Conservation (phyloP, 2,888 invertebrate genomes). For the Chymomyza procnemis region DNA sequence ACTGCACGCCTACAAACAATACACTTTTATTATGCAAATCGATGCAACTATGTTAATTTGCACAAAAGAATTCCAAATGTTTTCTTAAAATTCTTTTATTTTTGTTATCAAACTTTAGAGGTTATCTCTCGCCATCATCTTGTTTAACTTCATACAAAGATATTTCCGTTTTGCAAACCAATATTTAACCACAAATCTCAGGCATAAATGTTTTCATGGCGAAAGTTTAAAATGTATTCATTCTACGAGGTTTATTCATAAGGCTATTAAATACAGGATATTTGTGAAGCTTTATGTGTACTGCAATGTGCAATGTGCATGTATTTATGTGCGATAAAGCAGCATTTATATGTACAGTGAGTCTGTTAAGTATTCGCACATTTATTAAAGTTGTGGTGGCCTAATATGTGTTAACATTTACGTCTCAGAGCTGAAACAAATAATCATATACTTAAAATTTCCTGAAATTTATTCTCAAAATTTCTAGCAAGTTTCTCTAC, state of each 20-base stretch:
- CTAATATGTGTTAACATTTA: too few relatives aligned
- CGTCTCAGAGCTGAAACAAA: too few relatives aligned
- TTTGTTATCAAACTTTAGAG: neutral
- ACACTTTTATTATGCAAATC: too few relatives aligned
- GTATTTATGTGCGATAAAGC: neutral
- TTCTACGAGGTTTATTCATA: neutral
- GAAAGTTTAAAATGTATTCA: neutral
- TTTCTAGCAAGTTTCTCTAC: too few relatives aligned
- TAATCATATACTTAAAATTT: too few relatives aligned
- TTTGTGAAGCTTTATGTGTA: neutral
- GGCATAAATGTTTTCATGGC: neutral
- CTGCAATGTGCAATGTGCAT: neutral
- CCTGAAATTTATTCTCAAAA: too few relatives aligned
- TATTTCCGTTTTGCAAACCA: neutral
- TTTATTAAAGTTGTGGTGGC: too few relatives aligned
- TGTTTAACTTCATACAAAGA: neutral
- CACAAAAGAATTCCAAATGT: too few relatives aligned
- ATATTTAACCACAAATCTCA: slow-evolving; percentile 1
- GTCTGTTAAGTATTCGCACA: too few relatives aligned
- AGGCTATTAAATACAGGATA: neutral
- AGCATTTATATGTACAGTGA: too few relatives aligned
- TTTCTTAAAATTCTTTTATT: neutral
- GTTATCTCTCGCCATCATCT: neutral
- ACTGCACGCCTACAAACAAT: too few relatives aligned
- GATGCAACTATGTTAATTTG: too few relatives aligned